Conservation (phyloP, 2,888 invertebrate genomes). For the Lepidonotus clava region DNA sequence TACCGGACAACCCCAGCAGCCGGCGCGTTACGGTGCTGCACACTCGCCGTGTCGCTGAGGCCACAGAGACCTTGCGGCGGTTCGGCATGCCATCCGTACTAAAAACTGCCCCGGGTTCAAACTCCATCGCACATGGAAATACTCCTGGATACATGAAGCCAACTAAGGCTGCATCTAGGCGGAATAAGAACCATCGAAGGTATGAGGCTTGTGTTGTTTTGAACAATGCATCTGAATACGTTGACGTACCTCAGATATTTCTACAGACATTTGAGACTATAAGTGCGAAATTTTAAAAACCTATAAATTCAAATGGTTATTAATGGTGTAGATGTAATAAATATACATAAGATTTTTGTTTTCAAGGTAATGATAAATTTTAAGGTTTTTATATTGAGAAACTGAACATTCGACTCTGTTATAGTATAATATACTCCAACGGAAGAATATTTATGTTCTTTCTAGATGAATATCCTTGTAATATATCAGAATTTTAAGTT, state of each 20-base stretch:
- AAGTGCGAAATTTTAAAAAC: not conserved
- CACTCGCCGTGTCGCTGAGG: not conserved
- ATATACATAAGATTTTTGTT: not conserved
- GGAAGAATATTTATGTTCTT: not conserved
- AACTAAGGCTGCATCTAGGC: slow-evolving; percentile 8
- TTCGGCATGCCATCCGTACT: slow-evolving; percentile 16
- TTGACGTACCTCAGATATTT: not conserved
- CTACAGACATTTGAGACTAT: not conserved
- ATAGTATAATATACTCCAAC: not conserved
- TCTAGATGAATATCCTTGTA: not conserved
- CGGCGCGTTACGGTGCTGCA: not conserved
- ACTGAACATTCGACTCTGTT: too few relatives aligned
- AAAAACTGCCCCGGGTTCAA: not conserved
- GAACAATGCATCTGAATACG: not conserved
- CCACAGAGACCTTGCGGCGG: not conserved
- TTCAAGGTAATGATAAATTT: not conserved
- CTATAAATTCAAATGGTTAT: not conserved
- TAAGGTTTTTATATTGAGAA: too few relatives aligned
- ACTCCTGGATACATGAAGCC: slow-evolving; percentile 25
- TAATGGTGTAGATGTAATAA: not conserved
- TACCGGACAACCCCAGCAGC: not conserved
- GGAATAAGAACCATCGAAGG: slow-evolving; percentile 1
- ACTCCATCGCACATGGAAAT: not conserved
- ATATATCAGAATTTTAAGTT: not conserved
- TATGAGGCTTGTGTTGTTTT: not conserved